Percentiles rank a stretch among this genome's conserved stretches.
These are phyloP conservation scores for Agonopterix subpropinquella DNA, from an alignment of 2,888 invertebrate genomes.

Conservation along the genomic window DNA sequence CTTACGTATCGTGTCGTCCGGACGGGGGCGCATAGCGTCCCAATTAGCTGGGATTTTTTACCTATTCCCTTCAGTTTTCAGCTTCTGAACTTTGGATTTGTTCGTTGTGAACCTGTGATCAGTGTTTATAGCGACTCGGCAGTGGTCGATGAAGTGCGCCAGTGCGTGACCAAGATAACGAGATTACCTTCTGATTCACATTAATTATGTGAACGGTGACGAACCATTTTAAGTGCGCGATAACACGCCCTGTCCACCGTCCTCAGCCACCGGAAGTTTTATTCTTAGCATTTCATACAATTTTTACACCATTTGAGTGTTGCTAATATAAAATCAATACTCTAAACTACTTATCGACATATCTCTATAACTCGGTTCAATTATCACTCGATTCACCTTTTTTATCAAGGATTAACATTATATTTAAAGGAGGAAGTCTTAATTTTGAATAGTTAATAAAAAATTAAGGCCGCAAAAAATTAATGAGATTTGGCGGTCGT, in stretches of 20 bases:
- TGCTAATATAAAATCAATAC: constrained; percentile 63
- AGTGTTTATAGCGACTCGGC: constrained; percentile 18
- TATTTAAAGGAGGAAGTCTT: too few species aligned
- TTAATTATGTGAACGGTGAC: constrained; percentile 70
- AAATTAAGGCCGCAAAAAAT: constrained; percentile 17
- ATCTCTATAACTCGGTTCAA: neutral
- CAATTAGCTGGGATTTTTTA: constrained; percentile 33
- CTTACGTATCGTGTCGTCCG: constrained; percentile 57
- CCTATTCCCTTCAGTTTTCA: constrained; percentile 21
- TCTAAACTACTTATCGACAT: constrained; percentile 17
- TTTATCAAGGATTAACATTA: neutral
- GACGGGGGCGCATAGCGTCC: constrained; percentile 40
- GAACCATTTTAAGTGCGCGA: constrained; percentile 65
- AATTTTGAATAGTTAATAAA: neutral
- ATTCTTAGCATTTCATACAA: constrained; percentile 13
- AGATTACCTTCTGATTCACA: constrained; percentile 58
- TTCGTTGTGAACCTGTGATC: constrained; percentile 13
- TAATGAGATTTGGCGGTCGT: constrained; percentile 45
- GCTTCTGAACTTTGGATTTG: constrained; percentile 15
- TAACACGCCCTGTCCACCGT: constrained; percentile 52
- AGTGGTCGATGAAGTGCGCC: constrained; percentile 21
- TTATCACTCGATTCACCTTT: neutral
- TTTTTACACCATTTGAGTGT: constrained; percentile 22
- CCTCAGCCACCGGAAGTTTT: constrained; percentile 25
- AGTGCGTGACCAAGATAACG: constrained; percentile 41